Evolutionary conservation across 2,113 vertebrate genomes (phyloP), one percentile per base, ranked within the genome.

Genomic region (Taurulus bubalis): DNA sequence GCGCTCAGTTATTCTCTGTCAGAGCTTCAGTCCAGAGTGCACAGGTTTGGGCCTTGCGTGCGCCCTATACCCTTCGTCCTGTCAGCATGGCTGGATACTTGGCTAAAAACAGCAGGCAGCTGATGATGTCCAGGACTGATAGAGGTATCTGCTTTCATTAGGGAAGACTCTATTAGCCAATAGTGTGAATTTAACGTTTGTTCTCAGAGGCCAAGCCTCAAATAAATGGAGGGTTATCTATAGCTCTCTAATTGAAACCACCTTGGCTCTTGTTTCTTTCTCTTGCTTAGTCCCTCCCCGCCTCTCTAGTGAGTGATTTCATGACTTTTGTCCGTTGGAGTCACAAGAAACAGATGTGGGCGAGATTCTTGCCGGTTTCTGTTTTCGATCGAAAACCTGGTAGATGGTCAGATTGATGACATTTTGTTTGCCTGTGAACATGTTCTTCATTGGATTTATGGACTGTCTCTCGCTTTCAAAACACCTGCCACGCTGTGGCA

Each of bases 321-420:
- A 95, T 93, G 89, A 94, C 87, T 92, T 92, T 94, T 89, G 91
- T 94, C 89, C 71, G 40, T 77, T 82, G 71, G 80, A 72, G 85
- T 93, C 93, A 94, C 93, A 91, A 86, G 90, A 94, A 94, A 93
- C 92, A 94, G 94, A 95, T 95, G 94, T 95, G 90, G 79, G 77
- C 62, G 55, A 86, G 89, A 92, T 87, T 92, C 89, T 85, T 91
- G 85, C 78, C 82, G 82, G 84, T 91, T 94, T 92, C 89, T 92
- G 87, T 88, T 93, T 93, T 89, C 36, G 86, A 88, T 93, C 69
- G 85, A 90, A 84, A 86, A 82, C 77, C 83, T 85, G 67, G 85
- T 93, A 84, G 88, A 93, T 80, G 82, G 76, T 89, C 3, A 63
- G 87, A 87, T 84, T 93, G 92, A 94, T 91, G 91, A 94, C 92